Percentiles rank a stretch among this genome's conserved stretches.
These are phyloP conservation scores for Dryadula phaetusa DNA, from an alignment of 2,888 invertebrate species.

Conservation along the genomic window DNA sequence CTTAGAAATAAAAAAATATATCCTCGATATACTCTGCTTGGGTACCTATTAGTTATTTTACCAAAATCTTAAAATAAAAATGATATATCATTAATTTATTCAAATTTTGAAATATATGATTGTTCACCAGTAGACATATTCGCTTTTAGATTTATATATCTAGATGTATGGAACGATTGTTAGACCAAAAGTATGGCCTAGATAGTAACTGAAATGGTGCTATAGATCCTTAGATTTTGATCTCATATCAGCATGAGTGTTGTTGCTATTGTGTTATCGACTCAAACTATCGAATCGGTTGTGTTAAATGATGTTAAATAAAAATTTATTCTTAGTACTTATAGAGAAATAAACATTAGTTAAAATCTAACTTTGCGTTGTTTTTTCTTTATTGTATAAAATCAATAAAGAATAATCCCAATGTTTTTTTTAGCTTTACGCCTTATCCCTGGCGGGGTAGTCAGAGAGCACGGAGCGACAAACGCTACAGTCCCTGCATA, in stretches of 20 bases:
- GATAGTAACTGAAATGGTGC: constrained; percentile 82
- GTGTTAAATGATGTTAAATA: constrained; percentile 77
- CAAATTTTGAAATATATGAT: constrained; percentile 2
- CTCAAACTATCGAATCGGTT: constrained; percentile 71
- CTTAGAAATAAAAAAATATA: background rate
- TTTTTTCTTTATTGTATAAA: background rate
- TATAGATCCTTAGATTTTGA: constrained; percentile 79
- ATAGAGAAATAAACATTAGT: constrained; percentile 77
- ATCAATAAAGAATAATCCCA: background rate
- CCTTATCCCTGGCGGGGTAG: too few species aligned
- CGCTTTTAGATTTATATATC: constrained; percentile 32
- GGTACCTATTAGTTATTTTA: constrained; percentile 1
- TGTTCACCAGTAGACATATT: constrained; percentile 3
- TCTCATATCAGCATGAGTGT: constrained; percentile 72
- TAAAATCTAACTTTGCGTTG: constrained; percentile 28
- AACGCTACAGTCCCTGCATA: too few species aligned
- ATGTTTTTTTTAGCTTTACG: background rate
- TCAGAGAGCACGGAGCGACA: too few species aligned
- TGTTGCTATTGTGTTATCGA: constrained; percentile 58
- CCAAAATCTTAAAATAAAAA: background rate
- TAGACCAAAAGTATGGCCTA: constrained; percentile 82
- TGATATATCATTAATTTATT: background rate
- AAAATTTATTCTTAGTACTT: constrained; percentile 77
- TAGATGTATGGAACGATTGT: constrained; percentile 42
- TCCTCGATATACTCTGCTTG: background rate